Evolutionary conservation across 2,113 vertebrate genomes (phyloP).

Genomic region (Sula dactylatra): DNA sequence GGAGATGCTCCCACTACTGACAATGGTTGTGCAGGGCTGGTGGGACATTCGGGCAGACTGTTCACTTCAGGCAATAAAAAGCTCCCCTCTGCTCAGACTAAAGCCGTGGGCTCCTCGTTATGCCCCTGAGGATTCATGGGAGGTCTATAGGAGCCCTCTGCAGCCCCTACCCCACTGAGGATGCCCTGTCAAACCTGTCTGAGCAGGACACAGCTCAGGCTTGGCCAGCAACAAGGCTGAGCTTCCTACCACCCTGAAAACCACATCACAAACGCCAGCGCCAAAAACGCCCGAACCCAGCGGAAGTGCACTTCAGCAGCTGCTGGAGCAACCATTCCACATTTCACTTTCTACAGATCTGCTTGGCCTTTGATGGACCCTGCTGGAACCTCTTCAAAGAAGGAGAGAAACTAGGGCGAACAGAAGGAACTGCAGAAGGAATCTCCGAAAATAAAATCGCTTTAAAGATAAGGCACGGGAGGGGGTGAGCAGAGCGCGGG

Average conservation of each 20-base stretch:
- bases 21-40: not conserved
- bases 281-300: not conserved
- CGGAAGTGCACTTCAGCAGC: constrained; percentile 4
- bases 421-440: constrained; percentile 59
- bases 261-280: not conserved
- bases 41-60: not conserved
- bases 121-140: not conserved
- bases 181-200: not conserved
- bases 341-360: not conserved
- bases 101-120: not conserved
- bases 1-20: not conserved
- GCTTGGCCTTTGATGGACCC: constrained; percentile 18
- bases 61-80: not conserved
- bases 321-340: not conserved
- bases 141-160: not conserved
- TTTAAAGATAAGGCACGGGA: constrained; percentile 56
- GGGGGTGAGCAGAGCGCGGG: not conserved
- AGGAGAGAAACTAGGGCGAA: not conserved
- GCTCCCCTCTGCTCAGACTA: not conserved
- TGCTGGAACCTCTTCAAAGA: constrained; percentile 60
- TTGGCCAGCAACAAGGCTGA: not conserved
- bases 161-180: not conserved
- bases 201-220: not conserved
- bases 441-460: constrained; percentile 55
- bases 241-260: not conserved